Evolutionary conservation across 2,797 vertebrate species (phyloP), one percentile per base, ranked within the genome.

Genomic region (Pristis pectinata): DNA sequence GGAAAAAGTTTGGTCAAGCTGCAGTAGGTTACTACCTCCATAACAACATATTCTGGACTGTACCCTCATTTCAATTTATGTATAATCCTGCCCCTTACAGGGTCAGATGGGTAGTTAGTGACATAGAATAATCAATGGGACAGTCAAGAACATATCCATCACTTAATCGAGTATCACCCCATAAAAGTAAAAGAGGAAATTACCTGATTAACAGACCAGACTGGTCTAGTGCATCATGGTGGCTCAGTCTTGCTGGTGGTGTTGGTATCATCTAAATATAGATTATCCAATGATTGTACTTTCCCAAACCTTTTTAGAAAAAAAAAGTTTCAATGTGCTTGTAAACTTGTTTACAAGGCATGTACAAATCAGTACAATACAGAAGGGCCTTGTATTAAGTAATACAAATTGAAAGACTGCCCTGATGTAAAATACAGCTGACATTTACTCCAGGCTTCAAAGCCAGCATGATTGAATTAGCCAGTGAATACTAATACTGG

Each of bases 191-290:
- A 11, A 95, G 87, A 19, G 41, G 70, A 13, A 49, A 1, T 3
- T 97, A 99, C 98, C 98, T 99, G 98, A 96, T 98, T 98, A 95
- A 98, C 98, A 93, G 98, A 99, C 98, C 98, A 99, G 93, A 98
- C 98, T 97, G 99, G 96, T 61, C 97, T 98, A 0, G 98, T 99
- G 95, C 98, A 99, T 96, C 99, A 98, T 44, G 98, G 98, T 0
- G 98, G 98, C 92, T 99, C 98, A 0, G 98, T 98, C 95, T 99
- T 99, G 98, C 98, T 99, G 97, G 98, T 99, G 95, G 98, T 98
- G 96, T 98, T 99, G 97, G 99, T 99, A 95, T 99, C 98, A 96
- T 99, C 98, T 96, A 99, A 98, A 96, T 98, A 99, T 96, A 99
- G 97, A 95, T 99, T 98, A 91, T 99, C 98, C 95, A 99, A 98